A percentile compares a stretch with the other conserved stretches of the same genome.
Conservation (phyloP, 1,140 invertebrate species). For the Lineus longissimus region DNA sequence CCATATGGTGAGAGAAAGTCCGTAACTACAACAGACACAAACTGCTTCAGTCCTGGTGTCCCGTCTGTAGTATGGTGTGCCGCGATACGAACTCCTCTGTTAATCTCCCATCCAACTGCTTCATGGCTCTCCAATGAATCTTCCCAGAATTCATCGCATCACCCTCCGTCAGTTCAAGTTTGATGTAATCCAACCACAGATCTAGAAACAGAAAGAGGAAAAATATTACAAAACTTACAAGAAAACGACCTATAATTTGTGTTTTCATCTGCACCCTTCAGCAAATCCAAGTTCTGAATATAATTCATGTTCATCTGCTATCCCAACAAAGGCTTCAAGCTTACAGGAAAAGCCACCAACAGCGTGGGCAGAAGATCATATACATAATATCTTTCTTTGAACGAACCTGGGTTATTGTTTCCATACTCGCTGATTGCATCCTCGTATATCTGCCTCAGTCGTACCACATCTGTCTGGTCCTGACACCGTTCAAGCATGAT, state of each 20-base stretch:
- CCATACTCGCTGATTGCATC: constrained; percentile 32
- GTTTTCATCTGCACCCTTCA: too few relatives aligned
- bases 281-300: too few relatives aligned
- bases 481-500: constrained; percentile 57
- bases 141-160: constrained; percentile 49
- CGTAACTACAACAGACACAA: too few relatives aligned
- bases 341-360: too few relatives aligned
- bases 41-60: constrained; percentile 3
- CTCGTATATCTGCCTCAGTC: constrained; percentile 29
- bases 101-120: constrained; percentile 45
- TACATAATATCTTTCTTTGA: too few relatives aligned
- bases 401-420: constrained; percentile 24
- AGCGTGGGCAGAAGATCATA: too few relatives aligned
- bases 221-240: too few relatives aligned
- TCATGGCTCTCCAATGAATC: constrained; percentile 57
- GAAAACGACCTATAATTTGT: too few relatives aligned
- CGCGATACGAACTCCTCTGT: constrained; percentile 21
- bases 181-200: constrained; percentile 62
- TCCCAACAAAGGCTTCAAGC: too few relatives aligned
- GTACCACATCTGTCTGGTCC: constrained; percentile 4
- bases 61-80: constrained; percentile 25
- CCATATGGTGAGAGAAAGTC: too few relatives aligned
- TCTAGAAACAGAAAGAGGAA: constrained; percentile 30
- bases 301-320: too few relatives aligned
- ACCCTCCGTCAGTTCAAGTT: constrained; percentile 58